Evolutionary conservation across 1,140 invertebrate genomes (phyloP).

Genomic region (Caenorhabditis latens): DNA sequence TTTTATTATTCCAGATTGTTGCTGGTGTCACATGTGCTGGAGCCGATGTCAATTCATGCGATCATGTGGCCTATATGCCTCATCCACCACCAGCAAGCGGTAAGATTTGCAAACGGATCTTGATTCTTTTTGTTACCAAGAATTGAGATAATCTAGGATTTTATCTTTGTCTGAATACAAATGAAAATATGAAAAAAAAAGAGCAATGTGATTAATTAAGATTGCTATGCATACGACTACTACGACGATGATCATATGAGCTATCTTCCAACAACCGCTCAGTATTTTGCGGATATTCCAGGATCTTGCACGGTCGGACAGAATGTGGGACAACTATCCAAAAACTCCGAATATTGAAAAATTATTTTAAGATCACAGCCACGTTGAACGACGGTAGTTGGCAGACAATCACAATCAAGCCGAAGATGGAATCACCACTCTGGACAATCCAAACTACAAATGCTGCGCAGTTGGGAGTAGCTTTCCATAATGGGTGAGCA

Average conservation of each 20-base stretch:
- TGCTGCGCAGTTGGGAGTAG: background rate
- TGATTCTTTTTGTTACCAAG: slow-evolving; percentile 9
- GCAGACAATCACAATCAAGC: background rate
- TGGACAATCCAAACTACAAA: slow-evolving; percentile 13
- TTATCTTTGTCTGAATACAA: background rate
- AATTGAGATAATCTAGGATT: slow-evolving; percentile 3
- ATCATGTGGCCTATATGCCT: slow-evolving; percentile 58
- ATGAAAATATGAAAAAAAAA: background rate
- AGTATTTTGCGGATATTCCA: slow-evolving; percentile 48
- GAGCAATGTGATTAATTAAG: slow-evolving; percentile 42
- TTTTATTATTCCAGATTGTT: slow-evolving; percentile 43
- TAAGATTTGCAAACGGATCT: background rate
- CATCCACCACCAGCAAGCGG: slow-evolving; percentile 41
- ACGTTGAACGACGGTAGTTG: background rate
- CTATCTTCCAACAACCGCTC: slow-evolving; percentile 17
- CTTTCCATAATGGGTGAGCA: slow-evolving; percentile 32
- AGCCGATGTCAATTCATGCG: slow-evolving; percentile 18
- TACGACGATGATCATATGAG: slow-evolving; percentile 52
- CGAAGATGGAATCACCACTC: slow-evolving; percentile 34
- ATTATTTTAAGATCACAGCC: slow-evolving; percentile 18
- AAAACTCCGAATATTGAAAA: background rate
- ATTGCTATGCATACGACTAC: slow-evolving; percentile 50
- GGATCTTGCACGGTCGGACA: slow-evolving; percentile 29
- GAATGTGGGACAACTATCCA: background rate
- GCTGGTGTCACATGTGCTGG: slow-evolving; percentile 59